A percentile compares a stretch with the other conserved stretches of the same genome.
Conservation (phyloP, 2,888 invertebrate genomes). For the Rambutsinella grinnellia region DNA sequence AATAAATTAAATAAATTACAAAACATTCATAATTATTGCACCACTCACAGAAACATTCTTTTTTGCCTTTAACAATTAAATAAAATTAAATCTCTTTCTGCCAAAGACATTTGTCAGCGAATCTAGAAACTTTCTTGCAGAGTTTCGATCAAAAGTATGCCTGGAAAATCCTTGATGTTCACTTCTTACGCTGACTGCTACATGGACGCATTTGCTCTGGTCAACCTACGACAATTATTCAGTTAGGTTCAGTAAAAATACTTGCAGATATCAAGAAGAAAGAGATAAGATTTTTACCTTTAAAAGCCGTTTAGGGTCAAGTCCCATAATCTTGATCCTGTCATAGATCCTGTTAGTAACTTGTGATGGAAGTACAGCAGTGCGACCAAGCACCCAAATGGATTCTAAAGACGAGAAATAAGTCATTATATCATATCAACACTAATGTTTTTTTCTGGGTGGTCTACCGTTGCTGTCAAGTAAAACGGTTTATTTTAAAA, state of each 20-base stretch:
- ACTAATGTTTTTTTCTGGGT: not conserved
- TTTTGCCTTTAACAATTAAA: too few species aligned
- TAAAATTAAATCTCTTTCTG: slow-evolving; percentile 63
- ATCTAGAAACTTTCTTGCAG: slow-evolving; percentile 65
- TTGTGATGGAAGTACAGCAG: slow-evolving; percentile 64
- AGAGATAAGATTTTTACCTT: too few species aligned
- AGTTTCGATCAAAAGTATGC: slow-evolving; percentile 65
- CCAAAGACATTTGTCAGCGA: slow-evolving; percentile 65
- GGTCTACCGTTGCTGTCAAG: not conserved
- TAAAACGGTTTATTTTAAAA: not conserved
- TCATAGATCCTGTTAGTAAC: slow-evolving; percentile 64
- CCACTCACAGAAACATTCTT: not conserved
- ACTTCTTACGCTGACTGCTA: slow-evolving; percentile 65
- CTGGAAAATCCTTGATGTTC: slow-evolving; percentile 64
- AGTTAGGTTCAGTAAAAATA: too few species aligned
- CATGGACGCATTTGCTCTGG: slow-evolving; percentile 65
- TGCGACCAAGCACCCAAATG: slow-evolving; percentile 65
- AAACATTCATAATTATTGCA: not conserved
- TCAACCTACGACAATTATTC: slow-evolving; percentile 56
- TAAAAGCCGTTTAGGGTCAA: slow-evolving; percentile 64
- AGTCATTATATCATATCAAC: slow-evolving; percentile 10
- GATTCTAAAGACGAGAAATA: slow-evolving; percentile 53
- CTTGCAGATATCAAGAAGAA: not conserved
- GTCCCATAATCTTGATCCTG: slow-evolving; percentile 64
- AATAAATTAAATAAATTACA: too few species aligned